Evolutionary conservation across 2,797 vertebrate genomes (phyloP).

Genomic region (Characodon lateralis): DNA sequence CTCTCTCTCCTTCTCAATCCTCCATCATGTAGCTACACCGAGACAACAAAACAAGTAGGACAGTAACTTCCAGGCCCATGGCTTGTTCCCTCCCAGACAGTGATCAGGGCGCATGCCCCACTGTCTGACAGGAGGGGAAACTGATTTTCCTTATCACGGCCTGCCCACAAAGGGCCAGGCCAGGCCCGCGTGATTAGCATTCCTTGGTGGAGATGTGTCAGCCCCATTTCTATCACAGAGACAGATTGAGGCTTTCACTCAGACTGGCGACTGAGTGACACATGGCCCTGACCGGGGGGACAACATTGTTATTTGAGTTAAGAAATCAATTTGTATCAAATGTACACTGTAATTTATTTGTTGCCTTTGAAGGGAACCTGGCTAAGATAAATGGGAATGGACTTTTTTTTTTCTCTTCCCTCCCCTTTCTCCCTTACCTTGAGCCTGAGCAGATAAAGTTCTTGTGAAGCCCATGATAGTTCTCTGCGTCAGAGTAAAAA

Average conservation of each 20-base stretch:
- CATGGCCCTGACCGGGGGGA: slow-evolving; percentile 97
- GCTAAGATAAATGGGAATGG: slow-evolving; percentile 99
- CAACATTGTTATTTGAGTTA: slow-evolving; percentile 99
- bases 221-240: slow-evolving; percentile 96
- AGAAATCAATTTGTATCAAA: slow-evolving; percentile 99
- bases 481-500: slow-evolving; percentile 91
- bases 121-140: slow-evolving; percentile 88
- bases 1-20: slow-evolving; percentile 41
- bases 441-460: slow-evolving; percentile 96
- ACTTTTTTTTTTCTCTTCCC: slow-evolving; percentile 65
- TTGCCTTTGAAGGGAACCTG: slow-evolving; percentile 99
- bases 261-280: slow-evolving; percentile 95
- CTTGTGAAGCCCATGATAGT: slow-evolving; percentile 98
- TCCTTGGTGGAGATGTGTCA: slow-evolving; percentile 89
- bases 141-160: slow-evolving; percentile 96
- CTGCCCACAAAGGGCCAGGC: slow-evolving; percentile 96
- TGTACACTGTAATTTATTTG: slow-evolving; percentile 99
- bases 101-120: slow-evolving; percentile 80
- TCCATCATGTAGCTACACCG: slow-evolving; percentile 71
- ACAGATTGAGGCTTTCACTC: slow-evolving; percentile 99
- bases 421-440: slow-evolving; percentile 72
- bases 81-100: slow-evolving; percentile 86
- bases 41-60: slow-evolving; percentile 85
- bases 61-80: slow-evolving; percentile 82
- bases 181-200: slow-evolving; percentile 95